These are phyloP conservation scores for Sebastes kiyomatsui DNA, from an alignment of 2,797 vertebrate species.

Conservation along the genomic window DNA sequence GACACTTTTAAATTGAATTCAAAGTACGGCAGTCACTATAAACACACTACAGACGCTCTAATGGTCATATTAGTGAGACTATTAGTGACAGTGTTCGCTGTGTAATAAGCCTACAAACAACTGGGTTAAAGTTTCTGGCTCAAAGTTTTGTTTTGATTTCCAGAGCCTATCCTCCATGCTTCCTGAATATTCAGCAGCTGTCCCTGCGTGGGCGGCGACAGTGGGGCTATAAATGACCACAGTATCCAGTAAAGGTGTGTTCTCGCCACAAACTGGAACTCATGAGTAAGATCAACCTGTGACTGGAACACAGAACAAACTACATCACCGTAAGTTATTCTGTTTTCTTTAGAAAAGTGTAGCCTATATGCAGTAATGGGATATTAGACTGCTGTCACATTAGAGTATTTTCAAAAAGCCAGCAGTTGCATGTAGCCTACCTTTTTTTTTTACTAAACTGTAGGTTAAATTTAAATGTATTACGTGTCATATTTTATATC, in stretches of 20 bases:
- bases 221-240: constrained; percentile 32
- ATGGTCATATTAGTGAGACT: not conserved
- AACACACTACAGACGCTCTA: not conserved
- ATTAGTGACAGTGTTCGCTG: not conserved
- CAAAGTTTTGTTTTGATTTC: not conserved
- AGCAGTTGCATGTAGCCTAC: not conserved
- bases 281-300: not conserved
- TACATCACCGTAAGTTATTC: constrained; percentile 26
- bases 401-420: not conserved
- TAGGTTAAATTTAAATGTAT: not conserved
- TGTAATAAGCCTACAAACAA: not conserved
- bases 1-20: not conserved
- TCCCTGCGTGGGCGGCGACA: constrained; percentile 41
- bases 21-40: not conserved
- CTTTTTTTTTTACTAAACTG: not conserved
- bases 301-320: not conserved
- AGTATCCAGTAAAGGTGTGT: not conserved
- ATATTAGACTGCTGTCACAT: not conserved
- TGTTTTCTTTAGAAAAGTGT: not conserved
- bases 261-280: constrained; percentile 6
- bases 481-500: not conserved
- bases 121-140: constrained; percentile 48
- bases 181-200: constrained; percentile 56
- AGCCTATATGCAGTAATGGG: not conserved
- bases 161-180: not conserved